Evolutionary conservation across 64 coral and sea anemone genomes (phyloP).

Genomic region (Montipora foliosa): DNA sequence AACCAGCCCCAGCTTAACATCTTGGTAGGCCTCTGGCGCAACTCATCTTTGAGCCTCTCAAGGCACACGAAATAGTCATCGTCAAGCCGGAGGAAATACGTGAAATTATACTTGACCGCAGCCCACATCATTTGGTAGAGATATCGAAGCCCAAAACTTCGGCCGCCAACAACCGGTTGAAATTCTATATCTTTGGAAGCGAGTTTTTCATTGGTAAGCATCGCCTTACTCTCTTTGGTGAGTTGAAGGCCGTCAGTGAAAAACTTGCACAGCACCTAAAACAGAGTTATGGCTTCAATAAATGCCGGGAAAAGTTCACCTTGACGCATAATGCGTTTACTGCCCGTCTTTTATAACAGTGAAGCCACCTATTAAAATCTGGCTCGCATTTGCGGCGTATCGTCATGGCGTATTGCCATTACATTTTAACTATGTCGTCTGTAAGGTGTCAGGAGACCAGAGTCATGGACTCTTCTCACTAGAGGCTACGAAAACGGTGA

Average conservation of each 20-base stretch:
- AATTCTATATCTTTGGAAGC: background rate
- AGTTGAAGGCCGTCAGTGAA: slow-evolving; percentile 8
- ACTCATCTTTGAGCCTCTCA: slow-evolving; percentile 39
- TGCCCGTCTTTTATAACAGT: too few species aligned
- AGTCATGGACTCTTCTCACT: too few species aligned
- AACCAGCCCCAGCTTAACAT: slow-evolving; percentile 47
- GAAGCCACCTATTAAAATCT: too few species aligned
- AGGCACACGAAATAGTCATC: slow-evolving; percentile 71
- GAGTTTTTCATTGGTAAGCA: background rate
- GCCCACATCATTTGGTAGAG: slow-evolving; percentile 61
- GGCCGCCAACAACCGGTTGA: slow-evolving; percentile 38
- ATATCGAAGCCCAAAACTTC: slow-evolving; percentile 53
- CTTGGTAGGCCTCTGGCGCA: slow-evolving; percentile 26
- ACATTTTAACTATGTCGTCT: too few species aligned
- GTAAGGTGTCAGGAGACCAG: too few species aligned
- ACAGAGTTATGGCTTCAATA: background rate
- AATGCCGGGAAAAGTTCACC: too few species aligned
- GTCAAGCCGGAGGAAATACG: slow-evolving; percentile 54
- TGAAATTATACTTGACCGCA: slow-evolving; percentile 14
- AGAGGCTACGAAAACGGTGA: too few species aligned
- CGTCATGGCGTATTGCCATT: too few species aligned
- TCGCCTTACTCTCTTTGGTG: background rate
- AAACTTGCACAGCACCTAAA: slow-evolving; percentile 10
- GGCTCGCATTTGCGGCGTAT: too few species aligned
- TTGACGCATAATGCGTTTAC: too few species aligned